Percentiles rank a stretch among this genome's conserved stretches.
phyloP scores from a whole-genome alignment of 1,140 invertebrate species.

The Zaprionus vittiger region DNA sequence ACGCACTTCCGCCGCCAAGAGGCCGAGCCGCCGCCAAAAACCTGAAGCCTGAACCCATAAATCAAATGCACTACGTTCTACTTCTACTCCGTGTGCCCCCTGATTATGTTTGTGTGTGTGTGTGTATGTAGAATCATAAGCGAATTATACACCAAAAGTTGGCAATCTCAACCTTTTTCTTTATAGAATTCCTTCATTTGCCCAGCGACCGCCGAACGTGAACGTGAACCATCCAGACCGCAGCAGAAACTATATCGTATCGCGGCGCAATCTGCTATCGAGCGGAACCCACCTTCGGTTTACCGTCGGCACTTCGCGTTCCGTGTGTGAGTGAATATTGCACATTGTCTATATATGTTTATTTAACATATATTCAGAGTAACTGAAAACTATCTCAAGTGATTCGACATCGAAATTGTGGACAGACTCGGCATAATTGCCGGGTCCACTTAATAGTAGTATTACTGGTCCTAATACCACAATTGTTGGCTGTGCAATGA shows the following conservation, averaged over 20 bases:
- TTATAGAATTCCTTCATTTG: slow-evolving; percentile 62
- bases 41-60: slow-evolving; percentile 57
- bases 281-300: slow-evolving; percentile 38
- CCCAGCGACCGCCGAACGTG: slow-evolving; percentile 60
- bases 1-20: slow-evolving; percentile 70
- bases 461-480: slow-evolving; percentile 39
- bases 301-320: slow-evolving; percentile 76
- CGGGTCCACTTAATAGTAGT: slow-evolving; percentile 3
- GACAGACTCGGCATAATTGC: slow-evolving; percentile 21
- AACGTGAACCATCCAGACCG: slow-evolving; percentile 34
- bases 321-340: slow-evolving; percentile 45
- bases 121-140: slow-evolving; percentile 48
- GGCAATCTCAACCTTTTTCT: slow-evolving; percentile 46
- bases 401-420: neutral
- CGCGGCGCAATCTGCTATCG: slow-evolving; percentile 30
- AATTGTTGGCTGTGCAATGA: slow-evolving; percentile 7
- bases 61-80: slow-evolving; percentile 64
- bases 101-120: slow-evolving; percentile 2
- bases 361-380: neutral
- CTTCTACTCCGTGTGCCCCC: slow-evolving; percentile 38
- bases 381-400: slow-evolving; percentile 12
- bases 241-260: slow-evolving; percentile 12
- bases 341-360: neutral
- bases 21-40: slow-evolving; percentile 28
- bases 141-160: slow-evolving; percentile 51